A percentile compares a stretch with the other conserved stretches of the same genome.
Evolutionary conservation across 2,888 invertebrate species (phyloP).

Genomic region (Hyppa rectilinea): DNA sequence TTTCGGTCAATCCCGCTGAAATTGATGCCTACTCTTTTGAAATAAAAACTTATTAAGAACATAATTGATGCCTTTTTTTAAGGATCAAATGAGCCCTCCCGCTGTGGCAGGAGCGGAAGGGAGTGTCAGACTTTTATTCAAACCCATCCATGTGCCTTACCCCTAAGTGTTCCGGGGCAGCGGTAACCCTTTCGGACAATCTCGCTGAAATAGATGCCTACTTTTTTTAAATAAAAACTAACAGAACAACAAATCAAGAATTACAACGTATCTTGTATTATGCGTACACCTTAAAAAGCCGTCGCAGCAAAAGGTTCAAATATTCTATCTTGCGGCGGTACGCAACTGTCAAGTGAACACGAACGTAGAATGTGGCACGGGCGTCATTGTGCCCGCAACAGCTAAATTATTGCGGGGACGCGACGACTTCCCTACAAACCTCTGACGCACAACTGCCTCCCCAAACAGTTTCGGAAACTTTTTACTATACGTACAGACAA

Average conservation of each 20-base stretch:
- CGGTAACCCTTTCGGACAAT: too few relatives aligned
- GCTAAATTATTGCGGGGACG: slow-evolving; percentile 82
- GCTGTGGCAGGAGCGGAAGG: too few relatives aligned
- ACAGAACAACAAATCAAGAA: not conserved
- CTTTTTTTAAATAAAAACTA: not conserved
- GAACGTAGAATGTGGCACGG: slow-evolving; percentile 65
- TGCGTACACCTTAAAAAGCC: slow-evolving; percentile 20
- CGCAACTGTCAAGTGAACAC: slow-evolving; percentile 60
- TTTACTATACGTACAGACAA: slow-evolving; percentile 52
- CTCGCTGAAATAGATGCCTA: too few relatives aligned
- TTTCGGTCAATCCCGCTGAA: too few relatives aligned
- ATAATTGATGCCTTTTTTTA: too few relatives aligned
- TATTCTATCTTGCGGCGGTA: slow-evolving; percentile 49
- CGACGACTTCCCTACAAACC: slow-evolving; percentile 77
- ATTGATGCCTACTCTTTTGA: not conserved
- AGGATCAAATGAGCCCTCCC: too few relatives aligned
- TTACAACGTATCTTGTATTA: not conserved
- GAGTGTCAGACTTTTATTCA: too few relatives aligned
- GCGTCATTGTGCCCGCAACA: slow-evolving; percentile 76
- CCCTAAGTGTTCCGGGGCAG: too few relatives aligned
- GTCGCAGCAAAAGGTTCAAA: slow-evolving; percentile 32
- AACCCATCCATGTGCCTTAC: too few relatives aligned
- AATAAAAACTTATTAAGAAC: not conserved
- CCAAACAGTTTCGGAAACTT: slow-evolving; percentile 55
- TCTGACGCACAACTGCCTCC: slow-evolving; percentile 65